A percentile compares a stretch with the other conserved stretches of the same genome.
Conservation (phyloP, 1,140 invertebrate species). For the Sesamia nonagrioides region DNA sequence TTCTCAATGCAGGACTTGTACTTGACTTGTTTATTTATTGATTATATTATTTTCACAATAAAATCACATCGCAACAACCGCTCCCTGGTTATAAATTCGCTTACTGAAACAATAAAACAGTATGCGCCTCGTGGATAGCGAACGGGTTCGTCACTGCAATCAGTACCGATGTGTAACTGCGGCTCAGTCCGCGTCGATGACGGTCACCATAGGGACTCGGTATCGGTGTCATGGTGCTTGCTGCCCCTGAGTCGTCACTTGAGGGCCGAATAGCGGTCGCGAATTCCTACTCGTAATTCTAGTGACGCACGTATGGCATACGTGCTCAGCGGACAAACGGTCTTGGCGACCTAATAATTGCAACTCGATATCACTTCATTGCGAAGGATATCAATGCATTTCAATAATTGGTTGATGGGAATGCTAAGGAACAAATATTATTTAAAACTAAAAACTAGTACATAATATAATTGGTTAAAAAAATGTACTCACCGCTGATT, state of each 20-base stretch:
- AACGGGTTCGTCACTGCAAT: conserved; percentile 74
- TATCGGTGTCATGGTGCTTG: conserved; percentile 80
- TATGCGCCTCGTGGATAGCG: conserved; percentile 70
- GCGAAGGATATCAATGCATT: conserved; percentile 57
- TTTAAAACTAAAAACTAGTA: conserved; percentile 1
- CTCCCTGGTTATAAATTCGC: conserved; percentile 75
- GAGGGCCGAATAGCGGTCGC: conserved; percentile 84
- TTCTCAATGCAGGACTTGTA: neutral
- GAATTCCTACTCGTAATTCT: conserved; percentile 86
- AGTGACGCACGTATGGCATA: conserved; percentile 77
- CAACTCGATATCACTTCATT: conserved; percentile 70
- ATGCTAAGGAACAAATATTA: neutral
- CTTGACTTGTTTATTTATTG: conserved; percentile 31
- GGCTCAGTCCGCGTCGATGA: conserved; percentile 59
- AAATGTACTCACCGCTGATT: conserved; percentile 76
- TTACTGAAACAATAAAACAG: conserved; percentile 79
- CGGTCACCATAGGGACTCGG: conserved; percentile 72
- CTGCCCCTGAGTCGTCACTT: conserved; percentile 61
- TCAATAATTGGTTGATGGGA: conserved; percentile 57
- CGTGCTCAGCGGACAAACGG: conserved; percentile 78
- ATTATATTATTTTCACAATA: conserved; percentile 32
- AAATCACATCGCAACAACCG: conserved; percentile 71
- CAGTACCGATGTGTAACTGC: conserved; percentile 68
- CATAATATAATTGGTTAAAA: neutral
- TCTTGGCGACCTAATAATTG: conserved; percentile 80